phyloP scores from a whole-genome alignment of 2,113 vertebrate genomes.

The Petaurus breviceps region DNA sequence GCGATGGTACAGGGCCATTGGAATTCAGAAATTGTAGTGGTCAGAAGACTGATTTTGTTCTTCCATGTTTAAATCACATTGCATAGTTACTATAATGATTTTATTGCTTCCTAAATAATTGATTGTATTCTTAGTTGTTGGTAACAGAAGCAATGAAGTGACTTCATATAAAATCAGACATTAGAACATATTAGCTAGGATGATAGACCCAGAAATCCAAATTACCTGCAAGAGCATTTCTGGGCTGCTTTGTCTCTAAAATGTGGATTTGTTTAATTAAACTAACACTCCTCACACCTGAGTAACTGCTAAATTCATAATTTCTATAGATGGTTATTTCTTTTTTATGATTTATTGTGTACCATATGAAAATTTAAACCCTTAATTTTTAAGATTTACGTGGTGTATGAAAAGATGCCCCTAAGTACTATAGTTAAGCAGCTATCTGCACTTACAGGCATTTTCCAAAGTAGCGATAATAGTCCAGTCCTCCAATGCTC shows the following conservation, averaged over 20 bases:
- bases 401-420: not conserved
- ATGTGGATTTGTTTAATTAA: not conserved
- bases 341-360: not conserved
- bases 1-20: not conserved
- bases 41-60: not conserved
- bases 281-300: not conserved
- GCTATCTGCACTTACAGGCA: not conserved
- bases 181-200: not conserved
- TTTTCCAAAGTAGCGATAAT: slow-evolving; percentile 22
- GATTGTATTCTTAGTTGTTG: not conserved
- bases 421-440: slow-evolving; percentile 12
- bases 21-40: not conserved
- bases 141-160: not conserved
- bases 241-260: not conserved
- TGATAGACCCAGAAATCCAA: not conserved
- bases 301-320: not conserved
- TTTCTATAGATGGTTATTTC: not conserved
- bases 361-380: not conserved
- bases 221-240: not conserved
- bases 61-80: slow-evolving; percentile 28
- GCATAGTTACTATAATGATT: slow-evolving; percentile 28
- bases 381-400: not conserved
- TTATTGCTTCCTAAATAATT: slow-evolving; percentile 21
- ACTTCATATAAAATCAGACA: not conserved
- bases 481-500: slow-evolving; percentile 6